These are phyloP conservation scores for Propithecus perrieri DNA, from an alignment of 2,797 vertebrate species.

Conservation along the genomic window DNA sequence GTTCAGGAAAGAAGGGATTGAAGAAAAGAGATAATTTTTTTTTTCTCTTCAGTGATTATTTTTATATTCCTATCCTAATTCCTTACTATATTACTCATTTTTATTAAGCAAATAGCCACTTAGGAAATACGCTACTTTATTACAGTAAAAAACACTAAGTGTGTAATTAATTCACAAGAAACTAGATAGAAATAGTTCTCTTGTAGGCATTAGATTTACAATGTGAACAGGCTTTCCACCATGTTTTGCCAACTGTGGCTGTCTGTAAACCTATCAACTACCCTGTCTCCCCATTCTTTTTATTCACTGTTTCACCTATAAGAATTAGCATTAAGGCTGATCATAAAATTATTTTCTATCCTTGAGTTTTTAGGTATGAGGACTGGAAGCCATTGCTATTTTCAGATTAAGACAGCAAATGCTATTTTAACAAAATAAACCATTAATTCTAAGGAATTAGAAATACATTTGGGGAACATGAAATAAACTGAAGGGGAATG, in stretches of 20 bases:
- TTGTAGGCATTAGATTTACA: neutral
- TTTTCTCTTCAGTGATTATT: neutral
- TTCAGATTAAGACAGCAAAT: neutral
- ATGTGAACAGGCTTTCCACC: neutral
- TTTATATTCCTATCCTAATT: neutral
- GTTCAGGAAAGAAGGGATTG: neutral
- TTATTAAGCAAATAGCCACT: slow-evolving; percentile 14
- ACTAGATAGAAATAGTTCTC: neutral
- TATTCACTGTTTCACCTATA: neutral
- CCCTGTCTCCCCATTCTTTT: neutral
- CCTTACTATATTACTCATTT: neutral
- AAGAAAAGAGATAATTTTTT: slow-evolving; percentile 16
- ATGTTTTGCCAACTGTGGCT: neutral
- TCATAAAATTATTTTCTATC: neutral
- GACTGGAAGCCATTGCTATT: neutral
- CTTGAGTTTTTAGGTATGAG: neutral
- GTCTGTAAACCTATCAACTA: neutral
- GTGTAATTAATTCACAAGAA: neutral
- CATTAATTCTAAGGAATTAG: neutral
- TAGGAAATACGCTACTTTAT: neutral
- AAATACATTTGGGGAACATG: neutral
- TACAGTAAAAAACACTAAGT: neutral
- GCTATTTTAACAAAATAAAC: neutral
- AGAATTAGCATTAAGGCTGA: neutral
- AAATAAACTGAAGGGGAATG: neutral